phyloP scores from a whole-genome alignment of 2,797 vertebrate genomes.

The Xiphophorus birchmanni region DNA sequence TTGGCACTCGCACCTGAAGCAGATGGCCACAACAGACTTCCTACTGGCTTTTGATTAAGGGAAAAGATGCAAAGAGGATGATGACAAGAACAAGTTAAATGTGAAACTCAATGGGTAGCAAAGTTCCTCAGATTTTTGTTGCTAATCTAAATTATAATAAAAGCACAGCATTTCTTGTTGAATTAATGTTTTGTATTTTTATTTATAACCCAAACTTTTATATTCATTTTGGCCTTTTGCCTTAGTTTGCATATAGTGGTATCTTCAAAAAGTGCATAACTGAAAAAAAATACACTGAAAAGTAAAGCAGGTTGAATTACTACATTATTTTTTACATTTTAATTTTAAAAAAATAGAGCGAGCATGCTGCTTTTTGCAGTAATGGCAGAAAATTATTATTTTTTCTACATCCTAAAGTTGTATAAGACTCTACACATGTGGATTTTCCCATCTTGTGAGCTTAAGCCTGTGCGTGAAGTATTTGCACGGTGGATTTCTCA shows the following conservation, averaged over 20 bases:
- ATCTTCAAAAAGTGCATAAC: not conserved
- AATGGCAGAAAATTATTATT: slow-evolving; percentile 11
- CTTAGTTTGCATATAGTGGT: not conserved
- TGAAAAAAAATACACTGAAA: not conserved
- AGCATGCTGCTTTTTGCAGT: not conserved
- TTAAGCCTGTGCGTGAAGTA: slow-evolving; percentile 39
- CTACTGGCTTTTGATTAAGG: slow-evolving; percentile 7
- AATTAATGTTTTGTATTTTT: not conserved
- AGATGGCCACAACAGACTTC: slow-evolving; percentile 32
- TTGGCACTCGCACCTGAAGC: slow-evolving; percentile 18
- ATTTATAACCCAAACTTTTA: not conserved
- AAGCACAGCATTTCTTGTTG: not conserved
- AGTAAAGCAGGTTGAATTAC: not conserved
- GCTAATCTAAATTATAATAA: not conserved
- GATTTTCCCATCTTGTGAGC: slow-evolving; percentile 12
- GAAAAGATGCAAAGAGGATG: not conserved
- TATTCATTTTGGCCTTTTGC: not conserved
- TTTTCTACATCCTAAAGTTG: slow-evolving; percentile 31
- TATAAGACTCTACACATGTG: slow-evolving; percentile 7
- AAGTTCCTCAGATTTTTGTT: not conserved
- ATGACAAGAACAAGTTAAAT: not conserved
- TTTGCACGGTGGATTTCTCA: slow-evolving; percentile 45
- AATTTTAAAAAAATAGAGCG: not conserved
- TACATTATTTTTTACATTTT: not conserved
- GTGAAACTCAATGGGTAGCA: not conserved